Evolutionary conservation across 2,113 vertebrate genomes (phyloP).

Genomic region (Gadus chalcogrammus): DNA sequence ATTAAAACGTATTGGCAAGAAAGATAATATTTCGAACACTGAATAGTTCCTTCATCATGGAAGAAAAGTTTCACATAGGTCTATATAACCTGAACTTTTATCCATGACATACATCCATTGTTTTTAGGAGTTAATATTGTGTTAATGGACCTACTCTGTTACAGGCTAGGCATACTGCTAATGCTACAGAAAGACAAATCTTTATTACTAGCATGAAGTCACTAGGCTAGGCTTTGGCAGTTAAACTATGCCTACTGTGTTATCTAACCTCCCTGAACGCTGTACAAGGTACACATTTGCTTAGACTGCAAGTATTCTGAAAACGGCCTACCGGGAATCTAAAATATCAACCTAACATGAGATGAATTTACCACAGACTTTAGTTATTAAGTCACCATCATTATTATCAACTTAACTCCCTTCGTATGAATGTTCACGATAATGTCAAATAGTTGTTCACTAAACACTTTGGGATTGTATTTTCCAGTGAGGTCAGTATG

Average conservation of each 20-base stretch:
- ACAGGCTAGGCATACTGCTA: neutral
- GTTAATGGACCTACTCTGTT: neutral
- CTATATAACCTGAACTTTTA: too few species aligned
- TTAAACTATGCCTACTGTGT: conserved; percentile 1
- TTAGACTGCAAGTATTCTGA: neutral
- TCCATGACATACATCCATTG: too few species aligned
- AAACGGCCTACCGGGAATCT: neutral
- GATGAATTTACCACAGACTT: neutral
- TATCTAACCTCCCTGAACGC: neutral
- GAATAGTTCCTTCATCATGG: too few species aligned
- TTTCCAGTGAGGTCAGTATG: too few species aligned
- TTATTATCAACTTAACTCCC: neutral
- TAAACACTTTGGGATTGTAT: too few species aligned
- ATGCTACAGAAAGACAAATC: neutral
- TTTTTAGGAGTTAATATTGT: too few species aligned
- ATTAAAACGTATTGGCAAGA: too few species aligned
- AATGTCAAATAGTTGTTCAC: too few species aligned
- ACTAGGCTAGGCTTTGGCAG: neutral
- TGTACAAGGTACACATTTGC: neutral
- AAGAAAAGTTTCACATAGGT: too few species aligned
- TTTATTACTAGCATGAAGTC: neutral
- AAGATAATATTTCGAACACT: too few species aligned
- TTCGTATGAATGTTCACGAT: too few species aligned
- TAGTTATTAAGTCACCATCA: neutral
- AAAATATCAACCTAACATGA: neutral